A percentile compares a stretch with the other conserved stretches of the same genome.
Conservation (phyloP, 2,113 vertebrate species). For the Misgurnus mizolepis region DNA sequence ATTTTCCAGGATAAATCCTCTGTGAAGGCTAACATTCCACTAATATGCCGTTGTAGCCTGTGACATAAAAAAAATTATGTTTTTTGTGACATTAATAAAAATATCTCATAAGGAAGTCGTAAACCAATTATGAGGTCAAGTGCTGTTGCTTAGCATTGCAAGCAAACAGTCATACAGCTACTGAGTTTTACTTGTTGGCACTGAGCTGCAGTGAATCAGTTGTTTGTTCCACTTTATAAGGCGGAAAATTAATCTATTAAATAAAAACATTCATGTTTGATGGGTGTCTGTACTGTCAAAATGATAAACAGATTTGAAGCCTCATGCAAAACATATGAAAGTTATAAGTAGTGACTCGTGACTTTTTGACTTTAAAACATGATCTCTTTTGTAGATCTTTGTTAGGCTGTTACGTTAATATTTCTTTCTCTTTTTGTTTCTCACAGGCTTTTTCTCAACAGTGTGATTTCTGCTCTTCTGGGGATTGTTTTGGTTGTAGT, state of each 20-base stretch:
- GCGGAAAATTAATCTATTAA: not conserved
- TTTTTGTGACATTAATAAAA: not conserved
- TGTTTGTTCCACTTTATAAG: not conserved
- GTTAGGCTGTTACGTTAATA: not conserved
- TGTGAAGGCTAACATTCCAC: not conserved
- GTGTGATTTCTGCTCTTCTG: conserved; percentile 87
- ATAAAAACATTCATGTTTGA: not conserved
- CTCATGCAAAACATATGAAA: not conserved
- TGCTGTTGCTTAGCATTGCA: conserved; percentile 19
- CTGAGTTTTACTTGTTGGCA: not conserved
- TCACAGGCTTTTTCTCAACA: conserved; percentile 85
- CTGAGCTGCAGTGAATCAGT: not conserved
- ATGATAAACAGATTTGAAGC: too few species aligned
- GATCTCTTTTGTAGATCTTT: not conserved
- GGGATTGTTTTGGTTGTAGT: conserved; percentile 83
- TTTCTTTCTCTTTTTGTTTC: not conserved
- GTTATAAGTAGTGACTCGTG: too few species aligned
- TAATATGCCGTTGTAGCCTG: not conserved
- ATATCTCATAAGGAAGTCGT: conserved; percentile 24
- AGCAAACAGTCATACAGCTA: not conserved
- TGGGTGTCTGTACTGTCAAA: not conserved
- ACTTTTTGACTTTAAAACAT: not conserved
- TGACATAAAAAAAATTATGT: not conserved
- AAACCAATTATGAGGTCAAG: not conserved
- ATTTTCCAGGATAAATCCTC: not conserved